Evolutionary conservation across 2,797 vertebrate species (phyloP).

Genomic region (Anniella stebbinsi): DNA sequence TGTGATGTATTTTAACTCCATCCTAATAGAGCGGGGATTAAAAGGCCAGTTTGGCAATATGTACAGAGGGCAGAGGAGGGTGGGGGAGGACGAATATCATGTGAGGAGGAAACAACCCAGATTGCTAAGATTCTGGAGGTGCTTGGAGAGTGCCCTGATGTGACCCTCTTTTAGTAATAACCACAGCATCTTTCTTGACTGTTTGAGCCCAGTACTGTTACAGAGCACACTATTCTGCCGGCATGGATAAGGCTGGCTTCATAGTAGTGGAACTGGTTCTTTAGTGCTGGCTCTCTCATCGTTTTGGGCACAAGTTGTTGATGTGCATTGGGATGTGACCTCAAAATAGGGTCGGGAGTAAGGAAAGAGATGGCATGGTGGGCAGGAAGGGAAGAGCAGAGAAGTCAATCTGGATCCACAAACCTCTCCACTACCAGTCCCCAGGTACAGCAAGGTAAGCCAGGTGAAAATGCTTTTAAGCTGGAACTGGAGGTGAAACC

Average conservation of each 20-base stretch:
- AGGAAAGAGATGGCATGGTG: too few species aligned
- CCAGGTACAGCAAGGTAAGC: too few species aligned
- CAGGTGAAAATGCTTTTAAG: too few species aligned
- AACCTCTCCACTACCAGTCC: too few species aligned
- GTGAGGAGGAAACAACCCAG: background rate
- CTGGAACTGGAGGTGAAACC: too few species aligned
- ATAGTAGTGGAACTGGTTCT: too few species aligned
- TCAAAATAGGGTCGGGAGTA: too few species aligned
- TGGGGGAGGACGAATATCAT: background rate
- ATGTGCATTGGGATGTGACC: background rate
- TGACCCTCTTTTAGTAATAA: slow-evolving; percentile 12
- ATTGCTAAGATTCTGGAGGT: background rate
- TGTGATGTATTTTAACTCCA: background rate
- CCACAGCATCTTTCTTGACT: background rate
- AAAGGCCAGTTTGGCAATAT: slow-evolving; percentile 5
- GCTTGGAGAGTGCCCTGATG: background rate
- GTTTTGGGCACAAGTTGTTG: background rate
- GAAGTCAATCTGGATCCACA: too few species aligned
- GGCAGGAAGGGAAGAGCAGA: too few species aligned
- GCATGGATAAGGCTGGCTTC: background rate
- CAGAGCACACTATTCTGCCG: background rate
- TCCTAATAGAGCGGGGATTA: slow-evolving; percentile 10
- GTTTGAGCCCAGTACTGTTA: background rate
- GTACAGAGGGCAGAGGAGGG: background rate
- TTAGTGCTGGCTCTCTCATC: background rate